A percentile compares a stretch with the other conserved stretches of the same genome.
These are phyloP conservation scores for Zapornia atra DNA, from an alignment of 2,113 vertebrate genomes.

Conservation along the genomic window DNA sequence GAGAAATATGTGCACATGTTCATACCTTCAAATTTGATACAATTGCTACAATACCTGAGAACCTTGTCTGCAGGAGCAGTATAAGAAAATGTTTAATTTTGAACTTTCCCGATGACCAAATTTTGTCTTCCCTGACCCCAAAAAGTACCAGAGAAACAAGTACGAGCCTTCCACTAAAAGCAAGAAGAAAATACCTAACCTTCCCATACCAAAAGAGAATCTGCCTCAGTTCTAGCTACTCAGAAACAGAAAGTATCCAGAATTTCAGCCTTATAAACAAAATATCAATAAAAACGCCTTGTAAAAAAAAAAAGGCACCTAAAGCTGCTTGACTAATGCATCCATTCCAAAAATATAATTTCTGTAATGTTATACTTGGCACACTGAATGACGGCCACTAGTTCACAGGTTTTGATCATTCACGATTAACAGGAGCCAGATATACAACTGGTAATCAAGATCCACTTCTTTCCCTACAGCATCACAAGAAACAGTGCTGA, in stretches of 20 bases:
- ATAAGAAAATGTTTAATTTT: not conserved
- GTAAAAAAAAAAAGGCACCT: not conserved
- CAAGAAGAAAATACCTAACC: fast-evolving
- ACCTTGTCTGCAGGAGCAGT: not conserved
- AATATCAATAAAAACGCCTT: not conserved
- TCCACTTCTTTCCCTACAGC: not conserved
- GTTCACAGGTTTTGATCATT: not conserved
- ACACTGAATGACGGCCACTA: not conserved
- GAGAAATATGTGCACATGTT: not conserved
- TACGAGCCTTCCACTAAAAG: not conserved
- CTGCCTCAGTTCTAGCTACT: not conserved
- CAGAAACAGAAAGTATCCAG: not conserved
- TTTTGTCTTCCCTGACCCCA: not conserved
- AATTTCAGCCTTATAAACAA: not conserved
- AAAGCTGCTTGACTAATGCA: not conserved
- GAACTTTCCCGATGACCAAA: not conserved
- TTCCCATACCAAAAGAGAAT: not conserved
- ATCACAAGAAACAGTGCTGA: not conserved
- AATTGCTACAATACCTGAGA: not conserved
- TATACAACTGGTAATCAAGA: not conserved
- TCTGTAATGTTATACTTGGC: not conserved
- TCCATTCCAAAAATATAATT: not conserved
- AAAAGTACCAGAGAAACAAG: not conserved
- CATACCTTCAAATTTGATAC: not conserved
- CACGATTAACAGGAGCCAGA: not conserved